Evolutionary conservation across 2,113 vertebrate genomes (phyloP).

Genomic region (Melanerpes formicivorus): DNA sequence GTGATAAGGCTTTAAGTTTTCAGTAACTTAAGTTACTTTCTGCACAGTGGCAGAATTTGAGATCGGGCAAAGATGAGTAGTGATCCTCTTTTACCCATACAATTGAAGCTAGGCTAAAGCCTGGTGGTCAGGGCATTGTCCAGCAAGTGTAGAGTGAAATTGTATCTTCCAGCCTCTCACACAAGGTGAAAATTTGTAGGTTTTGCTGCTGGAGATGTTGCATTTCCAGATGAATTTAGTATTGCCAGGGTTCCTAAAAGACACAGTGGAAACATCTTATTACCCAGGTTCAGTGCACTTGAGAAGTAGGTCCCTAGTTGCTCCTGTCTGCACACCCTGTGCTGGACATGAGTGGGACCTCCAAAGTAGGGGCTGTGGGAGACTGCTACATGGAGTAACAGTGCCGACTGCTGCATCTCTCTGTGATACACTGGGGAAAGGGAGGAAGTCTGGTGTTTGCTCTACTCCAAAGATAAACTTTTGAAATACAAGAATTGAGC

Average conservation of each 20-base stretch:
- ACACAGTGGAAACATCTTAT: neutral
- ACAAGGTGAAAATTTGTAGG: neutral
- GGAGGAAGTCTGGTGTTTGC: neutral
- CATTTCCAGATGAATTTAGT: neutral
- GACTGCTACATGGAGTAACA: neutral
- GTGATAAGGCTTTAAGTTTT: neutral
- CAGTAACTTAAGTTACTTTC: neutral
- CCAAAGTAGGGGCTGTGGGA: accelerated
- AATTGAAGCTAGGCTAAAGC: neutral
- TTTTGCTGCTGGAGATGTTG: neutral
- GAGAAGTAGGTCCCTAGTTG: neutral
- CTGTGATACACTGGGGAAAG: neutral
- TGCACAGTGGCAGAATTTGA: neutral
- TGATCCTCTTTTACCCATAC: neutral
- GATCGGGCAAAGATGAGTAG: neutral
- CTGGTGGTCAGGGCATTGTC: neutral
- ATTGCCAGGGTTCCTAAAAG: neutral
- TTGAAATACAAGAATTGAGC: neutral
- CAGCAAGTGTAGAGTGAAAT: neutral
- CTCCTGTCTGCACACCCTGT: neutral
- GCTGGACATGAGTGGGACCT: neutral
- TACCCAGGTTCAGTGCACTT: neutral
- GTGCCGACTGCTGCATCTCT: neutral
- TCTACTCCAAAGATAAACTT: neutral
- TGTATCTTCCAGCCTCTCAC: neutral